A percentile compares a stretch with the other conserved stretches of the same genome.
Evolutionary conservation across 2,113 vertebrate genomes (phyloP).

Genomic region (Pithys albifrons): DNA sequence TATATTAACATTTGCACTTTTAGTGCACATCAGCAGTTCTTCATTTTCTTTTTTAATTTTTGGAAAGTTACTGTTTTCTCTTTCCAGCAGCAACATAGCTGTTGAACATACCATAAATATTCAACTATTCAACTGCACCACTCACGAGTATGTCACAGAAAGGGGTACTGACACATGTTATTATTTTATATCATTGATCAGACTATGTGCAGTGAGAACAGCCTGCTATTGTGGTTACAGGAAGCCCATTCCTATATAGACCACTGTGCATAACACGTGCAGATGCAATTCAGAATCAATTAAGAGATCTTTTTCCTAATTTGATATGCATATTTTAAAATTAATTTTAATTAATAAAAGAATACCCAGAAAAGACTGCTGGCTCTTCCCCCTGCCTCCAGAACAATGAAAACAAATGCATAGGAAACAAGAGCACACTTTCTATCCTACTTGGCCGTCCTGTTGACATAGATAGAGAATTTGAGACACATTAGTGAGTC

Average conservation of each 20-base stretch:
- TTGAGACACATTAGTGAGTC: not conserved
- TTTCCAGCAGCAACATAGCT: not conserved
- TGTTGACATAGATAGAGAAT: not conserved
- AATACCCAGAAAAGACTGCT: not conserved
- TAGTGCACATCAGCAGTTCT: slow-evolving; percentile 29
- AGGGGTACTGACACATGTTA: not conserved
- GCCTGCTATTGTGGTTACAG: rapidly evolving
- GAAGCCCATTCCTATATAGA: not conserved
- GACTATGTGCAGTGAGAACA: not conserved
- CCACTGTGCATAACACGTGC: not conserved
- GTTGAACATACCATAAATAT: not conserved
- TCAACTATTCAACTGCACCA: too few relatives aligned
- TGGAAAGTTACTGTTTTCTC: not conserved
- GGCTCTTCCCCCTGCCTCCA: rapidly evolving
- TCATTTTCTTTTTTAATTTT: not conserved
- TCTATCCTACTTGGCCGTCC: not conserved
- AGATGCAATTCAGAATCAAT: not conserved
- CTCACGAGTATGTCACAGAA: rapidly evolving
- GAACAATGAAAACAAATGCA: not conserved
- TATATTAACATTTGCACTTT: slow-evolving; percentile 44
- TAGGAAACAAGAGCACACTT: not conserved
- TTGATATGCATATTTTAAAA: not conserved
- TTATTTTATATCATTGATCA: not conserved
- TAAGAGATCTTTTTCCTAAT: not conserved
- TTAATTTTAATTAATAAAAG: not conserved